A percentile compares a stretch with the other conserved stretches of the same genome.
Conservation (phyloP, 1,140 invertebrate species). For the Sesamia nonagrioides region DNA sequence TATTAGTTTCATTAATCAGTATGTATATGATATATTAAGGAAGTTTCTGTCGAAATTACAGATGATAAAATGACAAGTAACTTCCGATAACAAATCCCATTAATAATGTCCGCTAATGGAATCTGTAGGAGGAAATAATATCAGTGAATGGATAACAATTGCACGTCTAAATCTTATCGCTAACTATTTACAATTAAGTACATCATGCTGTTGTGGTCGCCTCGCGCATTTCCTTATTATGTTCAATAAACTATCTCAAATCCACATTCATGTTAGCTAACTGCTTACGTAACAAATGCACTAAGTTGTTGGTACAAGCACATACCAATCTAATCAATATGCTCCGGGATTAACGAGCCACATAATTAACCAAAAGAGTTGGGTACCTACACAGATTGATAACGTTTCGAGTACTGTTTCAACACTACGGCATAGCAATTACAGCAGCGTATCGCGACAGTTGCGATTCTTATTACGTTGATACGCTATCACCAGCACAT, state of each 20-base stretch:
- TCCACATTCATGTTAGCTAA: background rate
- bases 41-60: too few relatives aligned
- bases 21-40: too few relatives aligned
- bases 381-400: slow-evolving; percentile 32
- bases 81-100: background rate
- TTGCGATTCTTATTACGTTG: slow-evolving; percentile 44
- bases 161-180: slow-evolving; percentile 8
- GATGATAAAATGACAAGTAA: background rate
- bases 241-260: slow-evolving; percentile 20
- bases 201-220: background rate
- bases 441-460: slow-evolving; percentile 44
- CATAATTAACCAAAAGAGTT: background rate
- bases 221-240: slow-evolving; percentile 31
- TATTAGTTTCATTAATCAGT: background rate
- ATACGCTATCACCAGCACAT: slow-evolving; percentile 46
- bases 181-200: background rate
- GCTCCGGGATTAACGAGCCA: slow-evolving; percentile 45
- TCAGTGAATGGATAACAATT: background rate
- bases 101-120: background rate
- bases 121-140: background rate
- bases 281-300: background rate
- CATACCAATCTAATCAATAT: slow-evolving; percentile 36
- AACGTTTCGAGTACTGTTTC: slow-evolving; percentile 49
- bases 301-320: background rate
- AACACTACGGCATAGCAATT: slow-evolving; percentile 45